These are phyloP conservation scores for Hypomecis atomaria DNA, from an alignment of 2,888 invertebrate species.

Conservation along the genomic window DNA sequence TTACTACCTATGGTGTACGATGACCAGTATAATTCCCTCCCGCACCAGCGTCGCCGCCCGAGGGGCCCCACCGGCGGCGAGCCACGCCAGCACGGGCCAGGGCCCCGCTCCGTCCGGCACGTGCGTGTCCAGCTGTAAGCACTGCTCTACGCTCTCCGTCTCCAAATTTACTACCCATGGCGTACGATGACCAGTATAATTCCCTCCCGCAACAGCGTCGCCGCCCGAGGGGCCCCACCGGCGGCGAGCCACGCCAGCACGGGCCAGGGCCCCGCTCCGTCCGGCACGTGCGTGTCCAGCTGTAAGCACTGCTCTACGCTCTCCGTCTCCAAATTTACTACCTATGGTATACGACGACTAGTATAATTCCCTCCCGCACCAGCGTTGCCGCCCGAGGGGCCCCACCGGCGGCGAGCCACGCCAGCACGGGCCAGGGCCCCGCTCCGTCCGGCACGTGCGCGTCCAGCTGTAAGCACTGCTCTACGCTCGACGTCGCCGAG, in stretches of 20 bases:
- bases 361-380: conserved; percentile 63
- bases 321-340: conserved; percentile 29
- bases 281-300: conserved; percentile 57
- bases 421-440: conserved; percentile 64
- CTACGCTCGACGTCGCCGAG: conserved; percentile 60
- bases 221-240: conserved; percentile 44
- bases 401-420: conserved; percentile 64
- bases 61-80: conserved; percentile 53
- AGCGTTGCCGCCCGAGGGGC: conserved; percentile 40
- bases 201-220: conserved; percentile 64
- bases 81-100: conserved; percentile 73
- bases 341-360: conserved; percentile 72
- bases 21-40: conserved; percentile 65
- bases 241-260: conserved; percentile 73
- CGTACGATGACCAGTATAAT: conserved; percentile 67
- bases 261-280: conserved; percentile 57
- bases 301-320: not conserved
- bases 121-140: conserved; percentile 87
- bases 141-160: conserved; percentile 80
- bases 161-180: conserved; percentile 65
- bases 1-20: conserved; percentile 67
- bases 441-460: conserved; percentile 82
- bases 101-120: conserved; percentile 69
- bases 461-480: conserved; percentile 87
- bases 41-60: conserved; percentile 62